phyloP scores from a whole-genome alignment of 2,888 invertebrate genomes.

The Acleris laterana region DNA sequence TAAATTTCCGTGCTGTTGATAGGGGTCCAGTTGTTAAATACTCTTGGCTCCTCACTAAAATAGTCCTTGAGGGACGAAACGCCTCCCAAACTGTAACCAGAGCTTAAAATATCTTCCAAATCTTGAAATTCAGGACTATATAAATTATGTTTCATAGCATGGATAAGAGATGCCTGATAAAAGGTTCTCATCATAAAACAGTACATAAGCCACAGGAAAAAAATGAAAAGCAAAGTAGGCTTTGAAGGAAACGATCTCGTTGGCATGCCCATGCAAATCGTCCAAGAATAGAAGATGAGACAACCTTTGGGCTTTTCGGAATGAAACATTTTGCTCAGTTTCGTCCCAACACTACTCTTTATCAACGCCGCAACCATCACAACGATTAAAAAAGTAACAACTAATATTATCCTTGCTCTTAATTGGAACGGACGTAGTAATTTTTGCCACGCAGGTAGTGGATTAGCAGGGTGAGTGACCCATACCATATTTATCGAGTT shows the following conservation, averaged over 20 bases:
- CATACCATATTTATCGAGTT: slow-evolving; percentile 53
- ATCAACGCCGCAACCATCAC: slow-evolving; percentile 51
- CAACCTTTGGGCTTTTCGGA: slow-evolving; percentile 43
- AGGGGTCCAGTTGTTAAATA: slow-evolving; percentile 60
- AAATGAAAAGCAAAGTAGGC: slow-evolving; percentile 51
- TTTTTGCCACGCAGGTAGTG: slow-evolving; percentile 61
- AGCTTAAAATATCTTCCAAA: slow-evolving; percentile 60
- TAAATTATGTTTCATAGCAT: slow-evolving; percentile 62
- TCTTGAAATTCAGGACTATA: slow-evolving; percentile 55
- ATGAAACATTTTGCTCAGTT: slow-evolving; percentile 41
- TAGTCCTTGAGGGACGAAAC: slow-evolving; percentile 63
- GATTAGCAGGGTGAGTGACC: slow-evolving; percentile 60
- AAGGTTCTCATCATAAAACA: slow-evolving; percentile 68
- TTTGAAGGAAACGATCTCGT: slow-evolving; percentile 56
- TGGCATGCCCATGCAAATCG: slow-evolving; percentile 68
- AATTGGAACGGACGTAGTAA: slow-evolving; percentile 62
- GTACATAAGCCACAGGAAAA: slow-evolving; percentile 67
- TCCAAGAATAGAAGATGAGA: slow-evolving; percentile 62
- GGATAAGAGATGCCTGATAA: slow-evolving; percentile 69
- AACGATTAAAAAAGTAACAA: slow-evolving; percentile 55
- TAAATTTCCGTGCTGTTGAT: slow-evolving; percentile 52
- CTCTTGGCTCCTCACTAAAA: slow-evolving; percentile 55
- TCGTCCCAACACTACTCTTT: slow-evolving; percentile 48
- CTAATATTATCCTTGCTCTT: slow-evolving; percentile 53
- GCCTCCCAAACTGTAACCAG: slow-evolving; percentile 64